Base-by-base conservation (phyloP, 2,113 vertebrate species). In the Zapus hudsonius region DNA sequence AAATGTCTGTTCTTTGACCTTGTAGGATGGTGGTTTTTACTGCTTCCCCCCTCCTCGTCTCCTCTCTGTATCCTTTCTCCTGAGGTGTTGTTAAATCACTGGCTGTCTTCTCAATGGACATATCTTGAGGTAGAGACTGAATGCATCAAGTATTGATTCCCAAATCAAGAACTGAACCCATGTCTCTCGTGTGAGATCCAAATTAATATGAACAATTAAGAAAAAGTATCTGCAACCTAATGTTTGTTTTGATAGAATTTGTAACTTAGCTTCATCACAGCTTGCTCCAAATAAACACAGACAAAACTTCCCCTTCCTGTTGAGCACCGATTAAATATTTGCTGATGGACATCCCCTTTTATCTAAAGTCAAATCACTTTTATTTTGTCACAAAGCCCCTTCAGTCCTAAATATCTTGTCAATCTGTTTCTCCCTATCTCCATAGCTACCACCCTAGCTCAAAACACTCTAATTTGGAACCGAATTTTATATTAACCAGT, bases 211-310 rank as follows among this genome's bases (percentile, higher is more conserved):
- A 31, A 59, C 5, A 47, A 17, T 79, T 64, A 16, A 57, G 44
- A 94, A 33, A 87, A 12, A 74, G 9, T 13, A 83, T 75, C 61
- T 85, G 33, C 25, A 82, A 67, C 20, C 38, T 42, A 70, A 9
- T 64, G 47, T 63, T 82, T 69, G 55, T 85, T 83, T 89, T 80
- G 76, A 91, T 82, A 95, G 69, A 33, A 47, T 23, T 52, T 90
- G 7, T 25, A 9, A 47, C 19, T 73, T 23, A 64, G 64, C 1
- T 47, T 87, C 25, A 93, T 55, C 76, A 66, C 87, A 40, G 78
- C 7, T 75, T 87, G 16, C 16, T 38, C 74, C 36, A 19, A 47
- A 70, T 3, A 19, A 66, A 61, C 42, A 85, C 5, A 61, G 63
- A 29, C 29, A 70, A 79, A 25, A 25, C 16, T 31, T 44, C 2